These are phyloP conservation scores for Dryobota labecula DNA, from an alignment of 2,888 invertebrate genomes.

Conservation along the genomic window DNA sequence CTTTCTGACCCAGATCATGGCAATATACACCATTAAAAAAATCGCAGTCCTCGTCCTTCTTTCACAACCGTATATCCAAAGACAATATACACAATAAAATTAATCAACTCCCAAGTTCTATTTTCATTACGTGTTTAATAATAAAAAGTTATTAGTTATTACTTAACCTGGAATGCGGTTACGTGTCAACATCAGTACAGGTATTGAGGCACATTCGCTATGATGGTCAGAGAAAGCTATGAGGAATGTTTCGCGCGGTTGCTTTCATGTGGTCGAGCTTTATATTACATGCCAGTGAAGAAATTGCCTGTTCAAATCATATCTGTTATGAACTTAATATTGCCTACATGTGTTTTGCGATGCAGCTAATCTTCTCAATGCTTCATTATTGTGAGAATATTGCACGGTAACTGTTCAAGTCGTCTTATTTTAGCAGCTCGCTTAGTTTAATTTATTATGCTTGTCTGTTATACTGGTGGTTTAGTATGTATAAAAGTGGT, in stretches of 20 bases:
- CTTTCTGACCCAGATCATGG: not conserved
- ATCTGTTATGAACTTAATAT: slow-evolving; percentile 58
- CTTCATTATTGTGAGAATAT: slow-evolving; percentile 47
- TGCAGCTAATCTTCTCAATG: slow-evolving; percentile 36
- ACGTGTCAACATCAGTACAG: slow-evolving; percentile 62
- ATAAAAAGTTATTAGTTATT: slow-evolving; percentile 42
- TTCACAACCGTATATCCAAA: not conserved
- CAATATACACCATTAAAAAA: not conserved
- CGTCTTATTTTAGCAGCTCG: slow-evolving; percentile 14
- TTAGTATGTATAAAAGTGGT: not conserved
- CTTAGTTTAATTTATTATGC: slow-evolving; percentile 12
- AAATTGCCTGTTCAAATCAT: slow-evolving; percentile 71
- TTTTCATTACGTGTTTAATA: slow-evolving; percentile 35
- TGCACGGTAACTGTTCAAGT: slow-evolving; percentile 20
- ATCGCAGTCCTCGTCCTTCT: not conserved
- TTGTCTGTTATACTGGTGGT: not conserved
- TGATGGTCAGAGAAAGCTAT: slow-evolving; percentile 80
- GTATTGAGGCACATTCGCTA: slow-evolving; percentile 64
- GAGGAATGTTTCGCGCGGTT: slow-evolving; percentile 74
- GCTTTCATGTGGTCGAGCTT: slow-evolving; percentile 81
- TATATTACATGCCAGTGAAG: slow-evolving; percentile 69
- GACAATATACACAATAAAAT: slow-evolving; percentile 14
- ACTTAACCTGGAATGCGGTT: slow-evolving; percentile 67
- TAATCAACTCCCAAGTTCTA: slow-evolving; percentile 25
- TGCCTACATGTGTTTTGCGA: slow-evolving; percentile 50